Conservation (phyloP, 2,888 invertebrate species). For the Sesia bembeciformis region DNA sequence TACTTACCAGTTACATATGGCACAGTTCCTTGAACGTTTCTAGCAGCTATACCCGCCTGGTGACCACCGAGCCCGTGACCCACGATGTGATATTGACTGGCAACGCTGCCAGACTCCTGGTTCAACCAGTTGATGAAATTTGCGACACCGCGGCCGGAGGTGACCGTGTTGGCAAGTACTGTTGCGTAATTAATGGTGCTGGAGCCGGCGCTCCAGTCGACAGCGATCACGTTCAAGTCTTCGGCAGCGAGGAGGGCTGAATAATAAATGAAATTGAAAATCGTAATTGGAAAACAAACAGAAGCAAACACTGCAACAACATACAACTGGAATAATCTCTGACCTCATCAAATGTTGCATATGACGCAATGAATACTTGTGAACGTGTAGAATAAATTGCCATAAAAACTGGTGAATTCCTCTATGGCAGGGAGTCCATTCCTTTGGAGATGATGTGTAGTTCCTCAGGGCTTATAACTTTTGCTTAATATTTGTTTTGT, state of each 20-base stretch:
- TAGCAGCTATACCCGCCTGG: conserved; percentile 42
- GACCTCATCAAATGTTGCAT: too few species aligned
- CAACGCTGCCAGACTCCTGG: conserved; percentile 19
- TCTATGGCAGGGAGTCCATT: too few species aligned
- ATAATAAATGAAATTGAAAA: conserved; percentile 1
- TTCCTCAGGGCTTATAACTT: too few species aligned
- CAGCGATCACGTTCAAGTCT: conserved; percentile 46
- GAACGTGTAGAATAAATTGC: too few species aligned
- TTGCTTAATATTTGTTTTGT: too few species aligned
- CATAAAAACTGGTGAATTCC: too few species aligned
- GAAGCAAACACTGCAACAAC: too few species aligned
- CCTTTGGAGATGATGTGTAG: too few species aligned
- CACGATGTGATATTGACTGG: conserved; percentile 37
- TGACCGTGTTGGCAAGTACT: conserved; percentile 33
- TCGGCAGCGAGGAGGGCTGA: conserved; percentile 38
- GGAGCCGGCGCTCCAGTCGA: conserved; percentile 49
- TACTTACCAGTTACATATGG: conserved; percentile 43
- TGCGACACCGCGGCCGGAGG: conserved; percentile 36
- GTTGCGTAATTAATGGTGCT: conserved; percentile 23
- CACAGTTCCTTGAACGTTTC: conserved; percentile 32
- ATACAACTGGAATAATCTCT: too few species aligned
- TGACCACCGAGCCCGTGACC: conserved; percentile 50
- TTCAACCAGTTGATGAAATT: conserved; percentile 44
- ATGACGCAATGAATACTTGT: too few species aligned
- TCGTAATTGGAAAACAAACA: too few species aligned